Base-by-base conservation (phyloP, 2,113 vertebrate genomes). In the Struthidea cinerea region DNA sequence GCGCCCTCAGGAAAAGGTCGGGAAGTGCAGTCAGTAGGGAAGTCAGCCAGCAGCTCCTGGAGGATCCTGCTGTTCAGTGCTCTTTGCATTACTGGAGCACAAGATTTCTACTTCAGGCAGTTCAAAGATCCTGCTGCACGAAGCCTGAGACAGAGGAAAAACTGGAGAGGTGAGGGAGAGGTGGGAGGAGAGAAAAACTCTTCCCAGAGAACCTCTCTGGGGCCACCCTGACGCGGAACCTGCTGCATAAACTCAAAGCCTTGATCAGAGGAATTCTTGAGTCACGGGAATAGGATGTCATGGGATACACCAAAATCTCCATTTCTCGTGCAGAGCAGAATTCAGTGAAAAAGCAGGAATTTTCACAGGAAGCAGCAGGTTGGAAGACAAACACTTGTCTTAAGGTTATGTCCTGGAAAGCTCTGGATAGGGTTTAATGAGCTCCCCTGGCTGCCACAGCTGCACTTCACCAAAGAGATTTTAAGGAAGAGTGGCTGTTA, bases 201-300 rank as follows among this genome's bases (percentile, higher is more conserved):
- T 55, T 28, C 37, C 27, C 22, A 46, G 8, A 37, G 33, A 84
- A 33, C 6, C 2, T 4, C 35, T 52, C 33, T 37, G 21, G 55
- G 14, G 8, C 9, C 30, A 28, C 4, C 23, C 46, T 28, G 3
- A 37, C 0, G 1, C 19, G 27, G 60, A 33, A 32, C 23, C 21
- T 55, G 4, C n/a, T 13, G 22, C 37, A 19, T 3, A 30, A 73
- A 52, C 27, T 9, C 55, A 50, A 41, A 50, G 17, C 6, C 8
- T 27, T 7, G 1, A 16, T 3, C 49, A 68, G 63, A 68, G 28
- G n/a, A 63, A 44, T 73, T 47, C 7, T 16, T 57, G 26, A 42
- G 46, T 73, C 37, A 7, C 3, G 12, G 55, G 33, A 17, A 41
- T 6, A 21, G 16, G 52, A n/a, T 71, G 53, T 30, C 32, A 24